Conservation (phyloP, 2,797 vertebrate species). For the Oreonectes daqikongensis region DNA sequence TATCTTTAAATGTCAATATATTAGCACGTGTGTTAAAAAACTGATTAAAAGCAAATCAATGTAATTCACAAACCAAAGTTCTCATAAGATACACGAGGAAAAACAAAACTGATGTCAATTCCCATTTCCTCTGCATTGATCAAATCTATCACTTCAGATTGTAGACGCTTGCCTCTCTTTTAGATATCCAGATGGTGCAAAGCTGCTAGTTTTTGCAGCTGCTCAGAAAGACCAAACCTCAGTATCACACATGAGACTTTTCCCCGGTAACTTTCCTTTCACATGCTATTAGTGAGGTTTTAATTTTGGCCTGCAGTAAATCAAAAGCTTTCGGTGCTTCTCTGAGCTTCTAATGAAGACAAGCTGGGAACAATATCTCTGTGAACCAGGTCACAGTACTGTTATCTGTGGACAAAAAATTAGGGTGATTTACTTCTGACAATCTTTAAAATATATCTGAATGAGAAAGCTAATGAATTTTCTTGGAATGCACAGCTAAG, state of each 20-base stretch:
- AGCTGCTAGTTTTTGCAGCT: constrained; percentile 12
- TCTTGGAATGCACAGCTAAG: neutral
- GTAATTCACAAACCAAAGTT: neutral
- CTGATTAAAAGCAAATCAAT: neutral
- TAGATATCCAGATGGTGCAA: constrained; percentile 8
- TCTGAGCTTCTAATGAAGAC: constrained; percentile 5
- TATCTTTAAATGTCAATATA: neutral
- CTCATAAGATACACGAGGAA: neutral
- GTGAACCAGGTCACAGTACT: constrained; percentile 2
- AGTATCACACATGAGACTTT: neutral
- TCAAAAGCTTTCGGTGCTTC: constrained; percentile 5
- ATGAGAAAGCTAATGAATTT: constrained; percentile 21
- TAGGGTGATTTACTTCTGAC: neutral
- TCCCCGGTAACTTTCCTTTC: neutral
- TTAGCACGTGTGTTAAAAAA: neutral
- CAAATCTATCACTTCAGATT: neutral
- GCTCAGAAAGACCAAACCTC: neutral
- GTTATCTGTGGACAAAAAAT: neutral
- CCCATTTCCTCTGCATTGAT: neutral
- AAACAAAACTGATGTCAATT: neutral
- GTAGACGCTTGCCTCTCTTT: neutral
- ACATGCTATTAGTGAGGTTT: constrained; percentile 1
- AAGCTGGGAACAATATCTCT: neutral
- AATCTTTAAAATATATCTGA: neutral
- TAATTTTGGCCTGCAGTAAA: constrained; percentile 34